Evolutionary conservation across 2,797 vertebrate genomes (phyloP).

Genomic region (Gallinago nigripennis): DNA sequence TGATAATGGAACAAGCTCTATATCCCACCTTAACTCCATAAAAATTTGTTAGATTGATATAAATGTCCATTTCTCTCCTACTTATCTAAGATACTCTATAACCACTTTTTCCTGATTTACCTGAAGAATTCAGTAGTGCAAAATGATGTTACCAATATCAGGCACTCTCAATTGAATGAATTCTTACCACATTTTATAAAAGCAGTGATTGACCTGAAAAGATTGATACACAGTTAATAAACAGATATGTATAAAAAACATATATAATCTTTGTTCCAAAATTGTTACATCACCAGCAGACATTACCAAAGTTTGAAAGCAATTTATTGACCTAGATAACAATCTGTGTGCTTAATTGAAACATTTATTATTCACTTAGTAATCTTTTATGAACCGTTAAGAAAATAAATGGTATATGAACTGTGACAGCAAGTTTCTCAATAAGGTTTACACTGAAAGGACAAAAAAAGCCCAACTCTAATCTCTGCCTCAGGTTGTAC

Average conservation of each 20-base stretch:
- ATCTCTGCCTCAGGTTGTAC: slow-evolving; percentile 28
- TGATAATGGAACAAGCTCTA: slow-evolving; percentile 19
- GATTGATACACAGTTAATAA: neutral
- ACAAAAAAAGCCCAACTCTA: neutral
- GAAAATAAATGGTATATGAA: slow-evolving; percentile 45
- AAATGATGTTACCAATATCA: neutral
- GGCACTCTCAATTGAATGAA: neutral
- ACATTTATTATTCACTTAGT: slow-evolving; percentile 24
- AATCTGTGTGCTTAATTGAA: slow-evolving; percentile 57
- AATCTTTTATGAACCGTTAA: slow-evolving; percentile 27
- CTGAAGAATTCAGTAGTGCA: neutral
- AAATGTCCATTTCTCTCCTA: slow-evolving; percentile 28
- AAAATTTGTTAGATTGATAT: slow-evolving; percentile 34
- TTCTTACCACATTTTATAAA: neutral
- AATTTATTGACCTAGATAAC: slow-evolving; percentile 47
- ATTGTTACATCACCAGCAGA: neutral
- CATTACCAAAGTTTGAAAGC: neutral
- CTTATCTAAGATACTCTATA: neutral
- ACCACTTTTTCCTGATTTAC: slow-evolving; percentile 1
- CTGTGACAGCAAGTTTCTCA: slow-evolving; percentile 11
- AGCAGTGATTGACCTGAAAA: neutral
- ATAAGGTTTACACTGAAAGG: slow-evolving; percentile 7
- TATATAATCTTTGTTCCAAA: neutral
- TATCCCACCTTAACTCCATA: slow-evolving; percentile 5
- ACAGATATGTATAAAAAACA: neutral